Conservation (phyloP, 2,797 vertebrate species). For the Squalus acanthias region DNA sequence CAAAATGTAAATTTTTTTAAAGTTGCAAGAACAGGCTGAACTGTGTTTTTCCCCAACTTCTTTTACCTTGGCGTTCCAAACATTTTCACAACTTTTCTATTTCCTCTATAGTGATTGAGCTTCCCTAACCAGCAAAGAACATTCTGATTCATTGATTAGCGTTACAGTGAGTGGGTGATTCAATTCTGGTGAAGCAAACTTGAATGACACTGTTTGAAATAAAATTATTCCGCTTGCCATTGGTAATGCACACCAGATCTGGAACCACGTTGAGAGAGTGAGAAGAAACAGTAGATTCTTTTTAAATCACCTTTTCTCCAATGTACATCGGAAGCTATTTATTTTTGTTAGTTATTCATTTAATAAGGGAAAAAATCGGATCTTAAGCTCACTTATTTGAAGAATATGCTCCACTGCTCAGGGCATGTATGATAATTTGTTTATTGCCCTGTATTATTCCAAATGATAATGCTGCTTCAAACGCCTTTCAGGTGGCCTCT, state of each 20-base stretch:
- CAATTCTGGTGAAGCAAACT: not conserved
- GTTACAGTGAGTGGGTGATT: not conserved
- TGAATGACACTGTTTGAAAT: not conserved
- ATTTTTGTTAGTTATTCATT: not conserved
- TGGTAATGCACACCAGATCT: not conserved
- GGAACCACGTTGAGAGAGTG: slow-evolving; percentile 5
- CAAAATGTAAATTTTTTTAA: too few relatives aligned
- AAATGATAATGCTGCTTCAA: not conserved
- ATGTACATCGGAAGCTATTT: not conserved
- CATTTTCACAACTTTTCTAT: not conserved
- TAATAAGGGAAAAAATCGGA: not conserved
- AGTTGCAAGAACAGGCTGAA: not conserved
- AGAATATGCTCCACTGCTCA: too few relatives aligned
- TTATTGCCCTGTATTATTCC: slow-evolving; percentile 21
- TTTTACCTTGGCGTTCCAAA: not conserved
- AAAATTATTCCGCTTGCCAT: not conserved
- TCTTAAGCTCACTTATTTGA: not conserved
- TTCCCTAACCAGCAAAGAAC: not conserved
- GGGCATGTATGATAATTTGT: not conserved
- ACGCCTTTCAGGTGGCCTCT: not conserved
- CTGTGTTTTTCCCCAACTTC: not conserved
- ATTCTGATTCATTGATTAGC: not conserved
- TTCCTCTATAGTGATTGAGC: not conserved
- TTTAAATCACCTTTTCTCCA: not conserved
- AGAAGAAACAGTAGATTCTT: not conserved